Base-by-base conservation (phyloP, 2,797 vertebrate genomes). In the Diplodus sargus region DNA sequence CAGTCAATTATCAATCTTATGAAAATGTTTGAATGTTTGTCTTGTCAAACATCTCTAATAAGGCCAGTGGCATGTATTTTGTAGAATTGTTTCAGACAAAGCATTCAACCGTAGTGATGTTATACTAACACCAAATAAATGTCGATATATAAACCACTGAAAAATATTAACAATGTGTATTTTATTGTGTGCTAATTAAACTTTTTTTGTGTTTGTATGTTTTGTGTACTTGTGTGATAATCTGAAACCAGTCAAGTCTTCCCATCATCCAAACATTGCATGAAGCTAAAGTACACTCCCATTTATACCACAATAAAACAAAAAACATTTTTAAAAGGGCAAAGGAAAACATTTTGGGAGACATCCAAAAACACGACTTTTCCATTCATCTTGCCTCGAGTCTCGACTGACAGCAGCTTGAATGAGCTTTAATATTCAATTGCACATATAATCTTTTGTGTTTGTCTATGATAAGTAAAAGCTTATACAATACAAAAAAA, bases 171-270 rank as follows among this genome's bases (percentile, higher is more conserved):
- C 58, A 0, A 22, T 18, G 23, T 52, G 25, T 5, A 51, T 64
- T 51, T 58, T 15, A 52, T 23, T 23, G 6, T 49, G 14, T 51
- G 16, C 15, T 52, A 45, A 64, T 45, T 63, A 65, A 76, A 70
- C 14, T 54, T 39, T 34, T 4, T 56, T 63, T 34, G 13, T 30
- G 65, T 22, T n/a, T 48, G 30, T 60, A 15, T 61, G 14, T 17
- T 22, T 2, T 52, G 6, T 53, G 8, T 70, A 2, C 18, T 1
- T 48, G 20, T 75, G 10, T 60, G 34, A 42, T 34, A n/a, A 45
- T 20, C 13, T 54, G 9, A 52, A 25, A 23, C 12, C 25, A 51
- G 9, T 22, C 8, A 53, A 18, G 11, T 48, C 62, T 23, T 25
- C 22, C 51, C 18, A 65, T 14, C 8, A 5, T 49, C 16, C 20